Percentiles rank a stretch among this genome's conserved stretches.
Evolutionary conservation across 92 coral and sea anemone genomes (phyloP).

Genomic region (Blastomussa wellsi): DNA sequence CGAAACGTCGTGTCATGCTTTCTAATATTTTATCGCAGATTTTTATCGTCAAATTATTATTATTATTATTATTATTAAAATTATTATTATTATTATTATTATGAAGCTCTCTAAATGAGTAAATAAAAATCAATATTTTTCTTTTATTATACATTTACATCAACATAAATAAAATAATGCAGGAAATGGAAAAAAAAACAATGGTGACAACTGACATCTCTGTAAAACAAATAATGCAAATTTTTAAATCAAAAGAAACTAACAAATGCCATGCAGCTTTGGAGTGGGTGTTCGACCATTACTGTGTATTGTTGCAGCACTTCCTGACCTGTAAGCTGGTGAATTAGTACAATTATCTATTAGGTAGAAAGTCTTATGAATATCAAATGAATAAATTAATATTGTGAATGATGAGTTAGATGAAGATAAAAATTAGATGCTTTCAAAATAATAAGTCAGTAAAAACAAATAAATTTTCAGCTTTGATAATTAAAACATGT

Average conservation of each 20-base stretch:
- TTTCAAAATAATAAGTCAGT: no score
- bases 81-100: no score
- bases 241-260: background rate
- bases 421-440: background rate
- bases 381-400: background rate
- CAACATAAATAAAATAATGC: no score
- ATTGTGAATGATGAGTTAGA: background rate
- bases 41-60: no score
- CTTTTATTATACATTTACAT: no score
- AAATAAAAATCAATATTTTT: no score
- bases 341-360: background rate
- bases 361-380: background rate
- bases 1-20: no score
- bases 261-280: conserved; percentile 2
- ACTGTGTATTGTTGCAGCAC: background rate
- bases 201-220: background rate
- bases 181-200: background rate
- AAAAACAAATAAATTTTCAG: no score
- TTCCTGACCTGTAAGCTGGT: conserved; percentile 24
- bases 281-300: background rate
- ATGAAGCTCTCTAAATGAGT: no score
- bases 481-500: no score
- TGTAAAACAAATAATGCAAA: background rate
- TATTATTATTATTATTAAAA: no score
- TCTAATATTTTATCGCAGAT: no score